These are phyloP conservation scores for Oncorhynchus gorbuscha DNA, from an alignment of 2,113 vertebrate species.

Conservation along the genomic window DNA sequence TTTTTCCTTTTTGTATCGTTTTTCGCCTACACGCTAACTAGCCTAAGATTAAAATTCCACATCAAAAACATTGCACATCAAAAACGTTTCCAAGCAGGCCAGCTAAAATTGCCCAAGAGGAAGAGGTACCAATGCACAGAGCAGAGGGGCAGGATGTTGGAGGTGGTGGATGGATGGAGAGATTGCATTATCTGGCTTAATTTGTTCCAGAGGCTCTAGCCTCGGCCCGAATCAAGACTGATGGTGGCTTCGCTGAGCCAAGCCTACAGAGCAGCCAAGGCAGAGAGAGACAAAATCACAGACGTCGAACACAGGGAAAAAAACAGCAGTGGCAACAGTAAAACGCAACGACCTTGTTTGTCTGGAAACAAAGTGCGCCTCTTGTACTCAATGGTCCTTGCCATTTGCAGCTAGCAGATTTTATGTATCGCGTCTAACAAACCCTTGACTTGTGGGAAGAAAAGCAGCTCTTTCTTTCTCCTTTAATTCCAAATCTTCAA, in stretches of 20 bases:
- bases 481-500: too few relatives aligned
- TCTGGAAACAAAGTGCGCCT: too few relatives aligned
- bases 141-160: slow-evolving; percentile 26
- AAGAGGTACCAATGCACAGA: slow-evolving; percentile 45
- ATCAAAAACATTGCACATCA: slow-evolving; percentile 22
- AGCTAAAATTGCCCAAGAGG: slow-evolving; percentile 56
- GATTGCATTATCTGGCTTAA: slow-evolving; percentile 42
- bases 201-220: slow-evolving; percentile 42
- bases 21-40: too few relatives aligned
- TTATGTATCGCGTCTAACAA: too few relatives aligned
- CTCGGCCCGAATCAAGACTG: slow-evolving; percentile 60
- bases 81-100: slow-evolving; percentile 55
- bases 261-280: slow-evolving; percentile 36
- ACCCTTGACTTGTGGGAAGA: too few relatives aligned
- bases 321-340: not conserved
- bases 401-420: too few relatives aligned
- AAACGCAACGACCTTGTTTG: not conserved
- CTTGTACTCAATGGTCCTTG: too few relatives aligned
- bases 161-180: slow-evolving; percentile 39
- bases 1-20: too few relatives aligned
- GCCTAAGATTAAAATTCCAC: not conserved
- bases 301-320: slow-evolving; percentile 32
- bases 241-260: slow-evolving; percentile 44
- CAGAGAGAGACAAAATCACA: too few relatives aligned
- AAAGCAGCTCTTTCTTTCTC: too few relatives aligned